Conservation (phyloP, 2,888 invertebrate genomes). For the Pollenia griseotomentosa region DNA sequence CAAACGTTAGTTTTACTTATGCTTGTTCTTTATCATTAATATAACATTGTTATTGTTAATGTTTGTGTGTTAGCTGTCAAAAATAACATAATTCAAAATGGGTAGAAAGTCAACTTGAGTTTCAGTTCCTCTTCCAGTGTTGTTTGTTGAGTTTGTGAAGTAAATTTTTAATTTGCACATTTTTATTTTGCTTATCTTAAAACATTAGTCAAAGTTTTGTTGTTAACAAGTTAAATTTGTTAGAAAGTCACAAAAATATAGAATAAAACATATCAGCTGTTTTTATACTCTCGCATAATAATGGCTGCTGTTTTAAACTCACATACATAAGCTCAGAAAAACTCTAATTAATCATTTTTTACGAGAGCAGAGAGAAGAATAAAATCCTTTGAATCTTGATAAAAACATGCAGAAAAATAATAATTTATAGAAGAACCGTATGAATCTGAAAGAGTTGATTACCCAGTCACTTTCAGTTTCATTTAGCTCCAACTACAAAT, state of each 20-base stretch:
- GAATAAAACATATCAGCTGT: conserved; percentile 54
- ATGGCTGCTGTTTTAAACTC: conserved; percentile 60
- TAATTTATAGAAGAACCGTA: conserved; percentile 55
- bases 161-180: not conserved
- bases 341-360: conserved; percentile 47
- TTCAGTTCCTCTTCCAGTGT: not conserved
- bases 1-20: conserved; percentile 58
- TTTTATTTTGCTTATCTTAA: not conserved
- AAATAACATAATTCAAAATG: conserved; percentile 78
- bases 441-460: conserved; percentile 33
- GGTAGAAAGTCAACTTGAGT: conserved; percentile 62
- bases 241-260: not conserved
- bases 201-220: not conserved
- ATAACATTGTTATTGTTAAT: conserved; percentile 44
- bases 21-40: not conserved
- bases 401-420: conserved; percentile 64
- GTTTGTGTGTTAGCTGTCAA: conserved; percentile 74
- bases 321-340: not conserved
- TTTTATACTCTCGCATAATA: conserved; percentile 46
- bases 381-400: conserved; percentile 57
- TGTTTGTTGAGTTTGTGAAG: not conserved
- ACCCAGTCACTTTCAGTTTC: conserved; percentile 27
- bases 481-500: conserved; percentile 24
- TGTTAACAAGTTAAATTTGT: not conserved
- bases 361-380: not conserved